Percentiles rank a stretch among this genome's conserved stretches.
These are phyloP conservation scores for Falco columbarius DNA, from an alignment of 2,797 vertebrate species.

Conservation along the genomic window DNA sequence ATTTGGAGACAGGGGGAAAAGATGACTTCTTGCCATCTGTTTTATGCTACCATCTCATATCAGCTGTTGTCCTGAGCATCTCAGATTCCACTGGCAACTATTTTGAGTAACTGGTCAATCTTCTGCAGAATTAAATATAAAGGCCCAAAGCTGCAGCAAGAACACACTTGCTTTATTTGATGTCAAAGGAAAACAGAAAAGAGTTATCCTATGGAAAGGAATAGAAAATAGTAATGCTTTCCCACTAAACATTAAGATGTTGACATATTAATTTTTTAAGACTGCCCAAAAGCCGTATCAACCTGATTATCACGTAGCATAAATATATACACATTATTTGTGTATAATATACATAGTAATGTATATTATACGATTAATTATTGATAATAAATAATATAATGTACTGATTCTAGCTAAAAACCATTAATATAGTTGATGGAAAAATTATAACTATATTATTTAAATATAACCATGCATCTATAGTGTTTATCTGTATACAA, in stretches of 20 bases:
- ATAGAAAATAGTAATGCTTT: background rate
- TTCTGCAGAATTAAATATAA: background rate
- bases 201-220: background rate
- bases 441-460: background rate
- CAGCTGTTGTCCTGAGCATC: background rate
- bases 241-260: background rate
- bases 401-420: background rate
- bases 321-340: background rate
- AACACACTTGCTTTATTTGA: background rate
- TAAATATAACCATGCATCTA: background rate
- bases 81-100: constrained; percentile 19
- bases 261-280: background rate
- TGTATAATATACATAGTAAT: background rate
- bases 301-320: background rate
- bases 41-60: background rate
- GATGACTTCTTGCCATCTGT: background rate
- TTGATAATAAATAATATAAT: too few relatives aligned
- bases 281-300: background rate
- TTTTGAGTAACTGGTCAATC: background rate
- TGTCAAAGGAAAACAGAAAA: background rate
- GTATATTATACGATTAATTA: background rate
- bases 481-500: background rate
- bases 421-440: background rate
- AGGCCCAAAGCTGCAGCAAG: background rate
- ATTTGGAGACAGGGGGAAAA: background rate